Evolutionary conservation across 2,113 vertebrate genomes (phyloP).

Genomic region (Oreochromis spilurus): DNA sequence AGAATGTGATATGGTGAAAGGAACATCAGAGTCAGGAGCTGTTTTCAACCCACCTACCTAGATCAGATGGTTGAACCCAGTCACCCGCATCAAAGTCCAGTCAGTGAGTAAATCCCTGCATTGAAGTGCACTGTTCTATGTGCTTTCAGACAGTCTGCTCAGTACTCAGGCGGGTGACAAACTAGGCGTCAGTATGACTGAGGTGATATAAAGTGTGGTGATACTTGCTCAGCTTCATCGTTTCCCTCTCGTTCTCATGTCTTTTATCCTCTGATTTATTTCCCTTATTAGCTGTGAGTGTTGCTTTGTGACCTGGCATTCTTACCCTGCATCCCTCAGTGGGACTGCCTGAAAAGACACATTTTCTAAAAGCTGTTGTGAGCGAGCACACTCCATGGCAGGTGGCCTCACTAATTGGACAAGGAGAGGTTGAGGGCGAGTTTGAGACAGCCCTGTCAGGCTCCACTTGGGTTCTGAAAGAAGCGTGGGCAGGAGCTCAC

Average conservation of each 20-base stretch:
- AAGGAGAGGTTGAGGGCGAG: conserved; percentile 12
- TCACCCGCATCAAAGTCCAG: not conserved
- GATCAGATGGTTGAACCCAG: not conserved
- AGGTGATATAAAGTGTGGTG: not conserved
- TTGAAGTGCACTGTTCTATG: not conserved
- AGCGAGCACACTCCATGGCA: not conserved
- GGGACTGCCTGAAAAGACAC: not conserved
- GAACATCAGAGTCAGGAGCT: not conserved
- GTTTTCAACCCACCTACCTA: not conserved
- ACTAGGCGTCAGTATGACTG: not conserved
- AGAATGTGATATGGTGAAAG: not conserved
- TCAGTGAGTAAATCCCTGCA: not conserved
- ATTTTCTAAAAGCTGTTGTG: not conserved
- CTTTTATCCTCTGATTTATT: not conserved
- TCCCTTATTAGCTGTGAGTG: conserved; percentile 27
- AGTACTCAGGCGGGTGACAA: not conserved
- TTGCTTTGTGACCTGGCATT: not conserved
- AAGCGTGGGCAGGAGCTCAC: not conserved
- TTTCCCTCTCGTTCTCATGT: not conserved
- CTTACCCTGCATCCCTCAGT: not conserved
- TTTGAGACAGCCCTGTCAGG: not conserved
- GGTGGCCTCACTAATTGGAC: conserved; percentile 40
- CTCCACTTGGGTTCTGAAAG: conserved; percentile 2
- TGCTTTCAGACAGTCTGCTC: not conserved
- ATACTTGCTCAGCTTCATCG: not conserved